A percentile compares a stretch with the other conserved stretches of the same genome.
These are phyloP conservation scores for Heliangelus exortis DNA, from an alignment of 2,797 vertebrate genomes.

Conservation along the genomic window DNA sequence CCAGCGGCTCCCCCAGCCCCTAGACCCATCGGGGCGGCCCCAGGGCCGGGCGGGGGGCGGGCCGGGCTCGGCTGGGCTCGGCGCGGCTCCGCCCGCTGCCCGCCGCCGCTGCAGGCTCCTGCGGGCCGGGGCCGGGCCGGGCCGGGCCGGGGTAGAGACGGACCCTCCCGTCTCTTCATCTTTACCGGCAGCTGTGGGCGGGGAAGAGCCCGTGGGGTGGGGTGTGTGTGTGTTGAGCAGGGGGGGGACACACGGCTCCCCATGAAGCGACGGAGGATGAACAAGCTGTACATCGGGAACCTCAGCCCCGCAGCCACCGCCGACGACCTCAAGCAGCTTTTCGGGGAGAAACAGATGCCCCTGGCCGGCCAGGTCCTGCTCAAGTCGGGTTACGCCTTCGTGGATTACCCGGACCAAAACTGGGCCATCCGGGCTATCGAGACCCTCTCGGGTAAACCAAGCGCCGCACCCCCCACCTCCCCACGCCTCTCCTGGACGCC, in stretches of 20 bases:
- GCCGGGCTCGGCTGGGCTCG: neutral
- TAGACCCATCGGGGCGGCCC: neutral
- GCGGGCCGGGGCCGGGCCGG: neutral
- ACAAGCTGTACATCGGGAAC: constrained; percentile 96
- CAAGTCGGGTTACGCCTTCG: constrained; percentile 95
- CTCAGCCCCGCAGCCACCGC: constrained; percentile 93
- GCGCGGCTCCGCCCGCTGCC: neutral
- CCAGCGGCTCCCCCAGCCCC: neutral
- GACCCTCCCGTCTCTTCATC: neutral
- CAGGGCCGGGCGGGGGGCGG: neutral
- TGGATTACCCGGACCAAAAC: constrained; percentile 93
- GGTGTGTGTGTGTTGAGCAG: too few relatives aligned
- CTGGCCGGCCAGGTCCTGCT: constrained; percentile 91
- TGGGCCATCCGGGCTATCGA: constrained; percentile 94
- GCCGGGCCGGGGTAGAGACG: too few relatives aligned
- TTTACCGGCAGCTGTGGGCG: constrained; percentile 55
- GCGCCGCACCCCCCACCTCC: neutral
- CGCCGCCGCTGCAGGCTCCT: neutral
- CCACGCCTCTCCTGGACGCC: neutral
- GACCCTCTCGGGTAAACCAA: constrained; percentile 87
- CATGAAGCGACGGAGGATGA: constrained; percentile 85
- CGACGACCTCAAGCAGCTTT: constrained; percentile 93
- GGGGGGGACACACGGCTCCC: neutral
- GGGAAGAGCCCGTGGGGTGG: constrained; percentile 17
- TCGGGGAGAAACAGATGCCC: constrained; percentile 90